phyloP scores from a whole-genome alignment of 30 jellyfish, hydroid and myxozoan genomes.

The Rhopilema esculentum region DNA sequence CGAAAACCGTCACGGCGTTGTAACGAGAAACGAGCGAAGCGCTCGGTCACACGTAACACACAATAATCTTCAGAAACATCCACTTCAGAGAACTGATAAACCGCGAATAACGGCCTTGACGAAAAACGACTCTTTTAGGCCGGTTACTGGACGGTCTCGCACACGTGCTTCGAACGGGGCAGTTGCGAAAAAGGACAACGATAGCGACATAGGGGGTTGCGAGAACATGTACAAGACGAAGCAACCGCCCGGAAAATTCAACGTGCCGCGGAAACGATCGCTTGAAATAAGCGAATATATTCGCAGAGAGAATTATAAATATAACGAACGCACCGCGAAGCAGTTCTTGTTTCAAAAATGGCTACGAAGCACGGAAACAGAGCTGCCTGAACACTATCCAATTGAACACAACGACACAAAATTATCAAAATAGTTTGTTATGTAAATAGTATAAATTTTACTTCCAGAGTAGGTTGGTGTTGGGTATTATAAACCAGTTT shows the following conservation, averaged over 20 bases:
- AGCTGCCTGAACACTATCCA: conserved; percentile 41
- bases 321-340: conserved; percentile 69
- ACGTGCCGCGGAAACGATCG: conserved; percentile 59
- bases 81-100: conserved; percentile 35
- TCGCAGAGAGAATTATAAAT: conserved; percentile 62
- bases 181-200: conserved; percentile 28
- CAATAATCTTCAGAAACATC: conserved; percentile 2
- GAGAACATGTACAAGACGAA: conserved; percentile 62
- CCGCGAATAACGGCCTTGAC: conserved; percentile 45
- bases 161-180: conserved; percentile 26
- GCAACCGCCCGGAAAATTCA: conserved; percentile 59
- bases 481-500: background rate
- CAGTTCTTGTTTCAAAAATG: conserved; percentile 73
- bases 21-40: background rate
- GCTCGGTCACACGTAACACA: conserved; percentile 23
- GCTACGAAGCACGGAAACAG: conserved; percentile 55
- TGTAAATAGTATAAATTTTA: too few relatives aligned
- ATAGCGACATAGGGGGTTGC: conserved; percentile 65
- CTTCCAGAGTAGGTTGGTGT: background rate
- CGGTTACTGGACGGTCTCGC: conserved; percentile 54
- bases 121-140: conserved; percentile 56
- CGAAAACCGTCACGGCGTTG: background rate
- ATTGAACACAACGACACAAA: conserved; percentile 16
- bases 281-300: conserved; percentile 67
- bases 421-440: background rate